Percentiles rank a stretch among this genome's conserved stretches.
phyloP scores from a whole-genome alignment of 37 sponge, comb jelly and placozoan genomes.

The Ianthella basta region DNA sequence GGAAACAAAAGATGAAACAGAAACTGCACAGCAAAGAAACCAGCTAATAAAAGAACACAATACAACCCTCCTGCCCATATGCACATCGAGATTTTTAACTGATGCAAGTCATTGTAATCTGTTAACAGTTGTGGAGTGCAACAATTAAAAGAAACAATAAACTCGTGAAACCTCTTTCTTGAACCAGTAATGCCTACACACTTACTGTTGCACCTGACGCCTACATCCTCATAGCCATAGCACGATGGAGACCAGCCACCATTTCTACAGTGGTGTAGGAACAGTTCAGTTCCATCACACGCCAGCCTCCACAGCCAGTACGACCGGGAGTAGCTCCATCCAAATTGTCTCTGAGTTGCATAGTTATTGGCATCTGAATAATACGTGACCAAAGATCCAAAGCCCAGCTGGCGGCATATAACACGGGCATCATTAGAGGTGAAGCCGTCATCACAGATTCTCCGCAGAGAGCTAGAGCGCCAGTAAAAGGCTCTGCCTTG shows the following conservation, averaged over 20 bases:
- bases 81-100: too few species aligned
- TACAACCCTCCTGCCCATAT: too few species aligned
- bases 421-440: slow-evolving; percentile 11
- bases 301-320: slow-evolving; percentile 19
- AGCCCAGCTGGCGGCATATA: slow-evolving; percentile 23
- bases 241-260: background rate
- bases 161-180: too few species aligned
- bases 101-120: too few species aligned
- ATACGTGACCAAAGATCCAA: background rate
- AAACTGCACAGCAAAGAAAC: too few species aligned
- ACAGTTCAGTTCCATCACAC: slow-evolving; percentile 3
- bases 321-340: background rate
- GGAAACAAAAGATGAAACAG: too few species aligned
- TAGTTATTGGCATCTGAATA: background rate
- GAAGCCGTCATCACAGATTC: slow-evolving; percentile 26
- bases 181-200: background rate
- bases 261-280: background rate
- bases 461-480: background rate
- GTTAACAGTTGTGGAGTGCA: too few species aligned
- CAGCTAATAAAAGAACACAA: too few species aligned
- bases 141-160: too few species aligned
- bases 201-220: slow-evolving; percentile 6
- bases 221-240: slow-evolving; percentile 9
- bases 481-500: background rate
- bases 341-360: background rate